phyloP scores from a whole-genome alignment of 2,113 vertebrate genomes.

The Bubo blakistoni region DNA sequence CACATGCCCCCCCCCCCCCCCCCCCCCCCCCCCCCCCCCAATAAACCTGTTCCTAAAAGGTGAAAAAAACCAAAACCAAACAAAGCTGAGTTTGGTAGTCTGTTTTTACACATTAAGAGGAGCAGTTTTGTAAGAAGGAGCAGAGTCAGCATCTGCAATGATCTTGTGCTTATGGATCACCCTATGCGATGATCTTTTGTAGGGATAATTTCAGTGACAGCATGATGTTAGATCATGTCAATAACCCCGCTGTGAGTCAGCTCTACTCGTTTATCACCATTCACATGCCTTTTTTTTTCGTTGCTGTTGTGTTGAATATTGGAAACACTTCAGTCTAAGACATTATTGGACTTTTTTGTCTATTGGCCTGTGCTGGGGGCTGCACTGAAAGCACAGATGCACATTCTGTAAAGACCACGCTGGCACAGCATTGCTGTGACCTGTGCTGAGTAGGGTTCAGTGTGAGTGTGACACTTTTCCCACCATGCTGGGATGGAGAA shows the following conservation, averaged over 20 bases:
- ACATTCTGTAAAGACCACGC: rapidly evolving
- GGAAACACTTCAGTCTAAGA: not conserved
- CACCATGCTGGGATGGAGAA: not conserved
- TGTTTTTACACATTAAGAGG: not conserved
- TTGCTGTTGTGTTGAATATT: not conserved
- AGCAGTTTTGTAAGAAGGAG: not conserved
- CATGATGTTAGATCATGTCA: not conserved
- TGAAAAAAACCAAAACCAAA: not conserved
- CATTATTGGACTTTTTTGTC: not conserved
- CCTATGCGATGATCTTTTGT: not conserved
- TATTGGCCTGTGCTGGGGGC: not conserved
- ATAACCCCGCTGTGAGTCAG: conserved; percentile 4
- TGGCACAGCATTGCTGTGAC: not conserved
- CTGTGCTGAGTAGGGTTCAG: not conserved
- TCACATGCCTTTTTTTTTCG: not conserved
- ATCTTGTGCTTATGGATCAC: not conserved
- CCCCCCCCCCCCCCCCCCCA: not conserved
- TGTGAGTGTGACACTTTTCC: not conserved
- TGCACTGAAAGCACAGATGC: not conserved
- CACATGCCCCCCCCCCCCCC: too few relatives aligned
- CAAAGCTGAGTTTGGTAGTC: not conserved
- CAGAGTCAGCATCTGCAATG: not conserved
- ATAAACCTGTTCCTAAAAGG: not conserved
- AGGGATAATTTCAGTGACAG: conserved; percentile 10
- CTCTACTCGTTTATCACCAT: not conserved